Base-by-base conservation (phyloP, 2,888 invertebrate species). In the Drosophila nr. perissopoda region DNA sequence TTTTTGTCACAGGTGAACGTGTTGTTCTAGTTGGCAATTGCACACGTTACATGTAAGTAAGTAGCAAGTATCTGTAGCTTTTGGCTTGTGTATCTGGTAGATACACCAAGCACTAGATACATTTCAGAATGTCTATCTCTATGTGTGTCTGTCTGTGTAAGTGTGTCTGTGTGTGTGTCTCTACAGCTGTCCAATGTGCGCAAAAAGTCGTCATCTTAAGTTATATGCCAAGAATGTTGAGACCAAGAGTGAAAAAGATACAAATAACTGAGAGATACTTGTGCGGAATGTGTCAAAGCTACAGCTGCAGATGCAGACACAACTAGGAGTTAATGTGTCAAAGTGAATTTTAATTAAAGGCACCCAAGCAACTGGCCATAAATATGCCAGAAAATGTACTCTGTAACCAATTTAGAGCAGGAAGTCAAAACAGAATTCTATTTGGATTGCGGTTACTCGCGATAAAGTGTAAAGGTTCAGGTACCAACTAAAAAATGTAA, bases 11-110 rank as follows among this genome's bases (percentile, higher is more conserved):
- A 81, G 84, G 82, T 82, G 89, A 89, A 87, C 84, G 89, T 85
- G 84, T 81, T 84, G 84, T 85, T 85, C 89, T 87, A 85, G 89
- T 85, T 85, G 87, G 85, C 84, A 82, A 87, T 84, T 87, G 89
- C 82, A 83, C 84, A 89, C 87, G 68, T 83, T 78, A 80, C 52
- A 76, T 64, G 64, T 66, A 77, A 45, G 80, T 64, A 73, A 73
- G 62, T 48, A 8, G 25, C 45, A 45, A 27, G 34, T 56, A 31
- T 56, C 18, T 65, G 51, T 57, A 69, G 34, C 67, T 56, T 45
- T 45, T 21, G 25, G 21, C 45, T 16, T 45, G 21, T 54, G 36
- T 27, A 21, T 53, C 33, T 53, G 21, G 13, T 51, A 61, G 60
- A 52, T 62, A 59, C 65, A 11, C 25, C 21, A 18, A 29, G 25